Conservation (phyloP, 2,888 invertebrate genomes). For the Eupithecia pulchellata region DNA sequence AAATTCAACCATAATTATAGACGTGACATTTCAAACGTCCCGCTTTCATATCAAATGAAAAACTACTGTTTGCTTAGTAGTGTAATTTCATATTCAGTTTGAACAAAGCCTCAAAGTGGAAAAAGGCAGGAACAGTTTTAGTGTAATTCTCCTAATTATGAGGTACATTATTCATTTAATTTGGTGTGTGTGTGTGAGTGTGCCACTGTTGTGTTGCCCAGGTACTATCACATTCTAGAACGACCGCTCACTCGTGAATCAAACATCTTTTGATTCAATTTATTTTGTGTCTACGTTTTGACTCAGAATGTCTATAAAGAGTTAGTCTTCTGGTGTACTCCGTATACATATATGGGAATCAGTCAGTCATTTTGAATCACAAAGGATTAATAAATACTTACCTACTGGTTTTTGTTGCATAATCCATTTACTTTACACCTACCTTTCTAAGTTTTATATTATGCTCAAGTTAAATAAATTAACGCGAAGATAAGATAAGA, state of each 20-base stretch:
- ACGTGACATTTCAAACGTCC: constrained; percentile 4
- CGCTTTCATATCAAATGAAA: neutral
- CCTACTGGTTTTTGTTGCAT: too few species aligned
- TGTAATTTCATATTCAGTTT: constrained; percentile 9
- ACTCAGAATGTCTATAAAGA: neutral
- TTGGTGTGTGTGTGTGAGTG: neutral
- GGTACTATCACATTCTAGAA: neutral
- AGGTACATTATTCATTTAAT: neutral
- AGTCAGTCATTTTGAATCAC: neutral
- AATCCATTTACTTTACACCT: too few species aligned
- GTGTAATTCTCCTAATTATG: constrained; percentile 3
- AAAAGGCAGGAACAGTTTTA: neutral
- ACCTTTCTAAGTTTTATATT: too few species aligned
- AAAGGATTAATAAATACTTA: neutral
- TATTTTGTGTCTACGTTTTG: neutral
- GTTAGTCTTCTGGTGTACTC: neutral
- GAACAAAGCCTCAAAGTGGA: neutral
- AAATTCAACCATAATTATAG: constrained; percentile 9
- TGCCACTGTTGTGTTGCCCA: neutral
- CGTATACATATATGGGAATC: neutral
- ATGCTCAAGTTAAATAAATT: too few species aligned
- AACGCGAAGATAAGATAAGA: too few species aligned
- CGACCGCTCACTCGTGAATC: neutral
- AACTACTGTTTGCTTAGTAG: neutral
- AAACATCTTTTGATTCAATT: neutral